A percentile compares a stretch with the other conserved stretches of the same genome.
These are phyloP conservation scores for Periophthalmus modestus DNA, from an alignment of 2,113 vertebrate species.

Conservation along the genomic window DNA sequence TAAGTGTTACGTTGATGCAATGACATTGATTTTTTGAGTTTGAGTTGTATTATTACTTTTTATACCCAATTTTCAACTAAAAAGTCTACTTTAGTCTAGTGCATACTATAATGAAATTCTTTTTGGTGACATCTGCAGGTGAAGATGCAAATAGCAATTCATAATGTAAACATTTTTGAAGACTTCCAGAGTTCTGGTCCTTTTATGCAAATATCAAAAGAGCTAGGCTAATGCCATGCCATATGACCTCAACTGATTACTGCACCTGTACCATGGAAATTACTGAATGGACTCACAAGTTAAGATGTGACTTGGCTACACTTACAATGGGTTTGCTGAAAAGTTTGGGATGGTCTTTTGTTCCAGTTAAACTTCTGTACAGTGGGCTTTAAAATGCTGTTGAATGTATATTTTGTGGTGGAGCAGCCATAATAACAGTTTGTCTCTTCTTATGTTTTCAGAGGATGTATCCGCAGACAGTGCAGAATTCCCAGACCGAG, in stretches of 20 bases:
- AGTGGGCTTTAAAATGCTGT: background rate
- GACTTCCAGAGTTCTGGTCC: no score
- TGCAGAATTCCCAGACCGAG: constrained; percentile 65
- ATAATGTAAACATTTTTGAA: no score
- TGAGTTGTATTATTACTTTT: background rate
- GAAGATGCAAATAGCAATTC: background rate
- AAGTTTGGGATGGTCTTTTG: constrained; percentile 8
- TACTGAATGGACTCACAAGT: constrained; percentile 3
- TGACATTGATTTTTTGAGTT: no score
- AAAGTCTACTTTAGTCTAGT: background rate
- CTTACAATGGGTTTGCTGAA: constrained; percentile 30
- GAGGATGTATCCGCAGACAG: constrained; percentile 74
- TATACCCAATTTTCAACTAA: background rate
- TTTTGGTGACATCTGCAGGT: background rate
- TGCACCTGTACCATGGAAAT: constrained; percentile 17
- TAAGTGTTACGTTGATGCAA: no score
- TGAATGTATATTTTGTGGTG: background rate
- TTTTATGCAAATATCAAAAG: no score
- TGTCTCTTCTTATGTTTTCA: constrained; percentile 16
- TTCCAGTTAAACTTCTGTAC: constrained; percentile 9
- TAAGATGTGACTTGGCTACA: constrained; percentile 3
- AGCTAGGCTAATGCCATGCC: no score
- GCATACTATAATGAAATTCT: background rate
- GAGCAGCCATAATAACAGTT: background rate
- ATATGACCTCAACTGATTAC: background rate